Evolutionary conservation across 2,113 vertebrate genomes (phyloP).

Genomic region (Psittacus erithacus): DNA sequence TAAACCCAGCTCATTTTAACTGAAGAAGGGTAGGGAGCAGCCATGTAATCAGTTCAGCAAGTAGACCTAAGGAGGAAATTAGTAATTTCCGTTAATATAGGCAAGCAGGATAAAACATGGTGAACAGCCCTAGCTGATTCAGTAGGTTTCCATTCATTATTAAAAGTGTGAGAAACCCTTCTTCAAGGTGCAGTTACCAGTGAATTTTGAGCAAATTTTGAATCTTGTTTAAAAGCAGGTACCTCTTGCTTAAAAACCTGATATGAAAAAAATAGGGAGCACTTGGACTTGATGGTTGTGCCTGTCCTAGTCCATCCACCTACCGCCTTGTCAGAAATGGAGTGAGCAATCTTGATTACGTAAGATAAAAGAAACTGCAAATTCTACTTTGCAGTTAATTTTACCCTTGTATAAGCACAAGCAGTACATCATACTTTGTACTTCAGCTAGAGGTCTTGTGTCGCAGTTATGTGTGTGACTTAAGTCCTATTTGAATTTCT

Average conservation of each 20-base stretch:
- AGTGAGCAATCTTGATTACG: background rate
- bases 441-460: background rate
- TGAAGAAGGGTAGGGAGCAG: conserved; percentile 10
- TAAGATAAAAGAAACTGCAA: background rate
- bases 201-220: background rate
- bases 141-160: background rate
- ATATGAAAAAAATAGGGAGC: background rate
- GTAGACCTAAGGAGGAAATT: background rate
- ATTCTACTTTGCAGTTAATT: background rate
- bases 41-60: background rate
- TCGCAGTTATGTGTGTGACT: background rate
- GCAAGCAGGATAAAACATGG: background rate
- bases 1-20: conserved; percentile 31
- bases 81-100: background rate
- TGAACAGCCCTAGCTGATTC: background rate
- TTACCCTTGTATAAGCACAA: background rate
- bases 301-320: background rate
- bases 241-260: background rate
- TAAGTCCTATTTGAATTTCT: background rate
- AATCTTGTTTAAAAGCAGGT: background rate
- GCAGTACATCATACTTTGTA: background rate
- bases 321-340: background rate
- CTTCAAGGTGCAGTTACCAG: background rate
- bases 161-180: background rate
- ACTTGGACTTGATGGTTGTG: background rate